phyloP scores from a whole-genome alignment of 2,797 vertebrate genomes.

The Danionella dracula region DNA sequence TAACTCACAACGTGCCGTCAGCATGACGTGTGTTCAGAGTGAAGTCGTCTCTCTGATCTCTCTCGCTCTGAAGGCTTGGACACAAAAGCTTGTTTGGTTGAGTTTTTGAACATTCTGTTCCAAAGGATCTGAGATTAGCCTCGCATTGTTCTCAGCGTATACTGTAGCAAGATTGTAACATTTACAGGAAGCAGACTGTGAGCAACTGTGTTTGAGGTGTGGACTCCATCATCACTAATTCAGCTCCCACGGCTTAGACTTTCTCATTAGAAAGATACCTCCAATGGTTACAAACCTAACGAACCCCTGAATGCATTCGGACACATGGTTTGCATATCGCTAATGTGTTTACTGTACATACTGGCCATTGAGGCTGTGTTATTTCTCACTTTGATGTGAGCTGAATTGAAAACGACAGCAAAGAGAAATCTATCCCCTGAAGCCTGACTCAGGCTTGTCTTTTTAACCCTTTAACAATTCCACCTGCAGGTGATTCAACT shows the following conservation, averaged over 20 bases:
- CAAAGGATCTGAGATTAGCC: conserved; percentile 70
- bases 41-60: conserved; percentile 65
- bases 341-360: not conserved
- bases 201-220: conserved; percentile 60
- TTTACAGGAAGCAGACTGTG: conserved; percentile 64
- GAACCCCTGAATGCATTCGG: not conserved
- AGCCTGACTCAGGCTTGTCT: not conserved
- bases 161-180: conserved; percentile 63
- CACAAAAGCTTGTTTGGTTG: conserved; percentile 51
- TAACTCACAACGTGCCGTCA: conserved; percentile 1
- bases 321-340: not conserved
- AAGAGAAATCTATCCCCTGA: not conserved
- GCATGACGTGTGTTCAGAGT: conserved; percentile 57
- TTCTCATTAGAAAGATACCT: not conserved
- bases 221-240: not conserved
- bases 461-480: not conserved
- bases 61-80: conserved; percentile 47
- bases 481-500: no score
- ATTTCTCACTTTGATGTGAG: not conserved
- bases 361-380: not conserved
- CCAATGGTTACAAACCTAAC: no score
- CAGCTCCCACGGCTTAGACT: not conserved
- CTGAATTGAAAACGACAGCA: not conserved
- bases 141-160: conserved; percentile 73
- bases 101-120: conserved; percentile 67